Percentiles rank a stretch among this genome's conserved stretches.
phyloP scores from a whole-genome alignment of 2,797 vertebrate species.

The Melanotaenia pygmaea region DNA sequence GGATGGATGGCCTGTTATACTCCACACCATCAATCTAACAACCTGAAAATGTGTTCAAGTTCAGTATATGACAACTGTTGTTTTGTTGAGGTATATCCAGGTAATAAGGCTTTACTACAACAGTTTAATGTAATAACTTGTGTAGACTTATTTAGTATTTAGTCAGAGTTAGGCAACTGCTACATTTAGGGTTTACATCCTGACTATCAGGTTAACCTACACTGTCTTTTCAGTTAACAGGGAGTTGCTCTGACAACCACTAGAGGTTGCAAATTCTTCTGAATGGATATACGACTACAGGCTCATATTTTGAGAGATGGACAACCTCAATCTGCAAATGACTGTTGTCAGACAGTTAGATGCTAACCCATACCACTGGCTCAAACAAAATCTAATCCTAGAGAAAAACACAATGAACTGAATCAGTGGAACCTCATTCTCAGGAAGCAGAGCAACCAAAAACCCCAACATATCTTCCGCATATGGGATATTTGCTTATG shows the following conservation, averaged over 20 bases:
- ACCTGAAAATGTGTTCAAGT: neutral
- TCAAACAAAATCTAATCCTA: conserved; percentile 45
- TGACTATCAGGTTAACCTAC: neutral
- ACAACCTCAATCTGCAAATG: neutral
- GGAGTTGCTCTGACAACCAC: neutral
- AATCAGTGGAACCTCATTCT: neutral
- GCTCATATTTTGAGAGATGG: neutral
- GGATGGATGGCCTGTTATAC: neutral
- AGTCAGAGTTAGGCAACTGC: neutral
- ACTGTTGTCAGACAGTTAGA: neutral
- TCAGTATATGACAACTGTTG: neutral
- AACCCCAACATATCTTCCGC: neutral
- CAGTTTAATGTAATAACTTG: neutral
- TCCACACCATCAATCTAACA: neutral
- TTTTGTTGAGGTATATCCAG: neutral
- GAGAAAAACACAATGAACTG: conserved; percentile 11
- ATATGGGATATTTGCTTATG: neutral
- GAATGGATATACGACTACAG: neutral
- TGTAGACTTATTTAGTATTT: neutral
- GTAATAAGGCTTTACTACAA: neutral
- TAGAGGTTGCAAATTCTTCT: neutral
- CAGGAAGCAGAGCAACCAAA: neutral
- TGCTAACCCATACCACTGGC: conserved; percentile 31
- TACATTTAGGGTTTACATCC: neutral
- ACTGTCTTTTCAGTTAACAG: neutral